A percentile compares a stretch with the other conserved stretches of the same genome.
phyloP scores from a whole-genome alignment of 2,888 invertebrate genomes.

The Hetaerina titia region DNA sequence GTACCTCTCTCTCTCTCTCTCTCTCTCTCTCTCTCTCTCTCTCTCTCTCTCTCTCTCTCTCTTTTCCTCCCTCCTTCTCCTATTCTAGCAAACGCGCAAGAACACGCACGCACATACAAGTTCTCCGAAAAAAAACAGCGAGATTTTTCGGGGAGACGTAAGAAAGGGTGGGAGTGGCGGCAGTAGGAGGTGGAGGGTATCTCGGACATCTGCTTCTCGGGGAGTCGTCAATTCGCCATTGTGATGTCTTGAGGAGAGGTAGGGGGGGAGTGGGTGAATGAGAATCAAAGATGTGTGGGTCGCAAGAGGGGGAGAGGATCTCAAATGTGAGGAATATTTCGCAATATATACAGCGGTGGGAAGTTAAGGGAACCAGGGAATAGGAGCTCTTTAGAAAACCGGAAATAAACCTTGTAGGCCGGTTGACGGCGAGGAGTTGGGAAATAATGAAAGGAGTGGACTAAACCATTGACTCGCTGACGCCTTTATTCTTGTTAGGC shows the following conservation, averaged over 20 bases:
- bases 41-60: neutral
- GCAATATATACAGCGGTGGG: neutral
- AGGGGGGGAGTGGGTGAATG: neutral
- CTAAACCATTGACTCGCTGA: neutral
- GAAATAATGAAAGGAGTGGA: neutral
- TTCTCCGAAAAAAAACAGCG: neutral
- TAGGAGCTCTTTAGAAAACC: neutral
- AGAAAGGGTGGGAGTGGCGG: neutral
- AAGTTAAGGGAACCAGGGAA: neutral
- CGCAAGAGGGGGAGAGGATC: neutral
- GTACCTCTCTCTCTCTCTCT: slow-evolving; percentile 9
- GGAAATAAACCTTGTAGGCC: neutral
- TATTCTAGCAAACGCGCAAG: neutral
- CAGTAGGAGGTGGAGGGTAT: neutral
- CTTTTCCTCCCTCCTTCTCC: neutral
- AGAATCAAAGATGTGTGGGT: too few relatives aligned
- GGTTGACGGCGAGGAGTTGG: neutral
- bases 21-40: too few relatives aligned
- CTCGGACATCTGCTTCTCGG: slow-evolving; percentile 12
- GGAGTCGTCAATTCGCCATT: neutral
- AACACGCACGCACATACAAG: neutral
- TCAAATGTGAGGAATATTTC: slow-evolving; percentile 6
- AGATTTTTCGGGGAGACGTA: neutral
- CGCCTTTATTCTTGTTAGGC: neutral
- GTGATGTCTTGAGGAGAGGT: neutral